These are phyloP conservation scores for Goniozus legneri DNA, from an alignment of 1,140 invertebrate species.

Conservation along the genomic window DNA sequence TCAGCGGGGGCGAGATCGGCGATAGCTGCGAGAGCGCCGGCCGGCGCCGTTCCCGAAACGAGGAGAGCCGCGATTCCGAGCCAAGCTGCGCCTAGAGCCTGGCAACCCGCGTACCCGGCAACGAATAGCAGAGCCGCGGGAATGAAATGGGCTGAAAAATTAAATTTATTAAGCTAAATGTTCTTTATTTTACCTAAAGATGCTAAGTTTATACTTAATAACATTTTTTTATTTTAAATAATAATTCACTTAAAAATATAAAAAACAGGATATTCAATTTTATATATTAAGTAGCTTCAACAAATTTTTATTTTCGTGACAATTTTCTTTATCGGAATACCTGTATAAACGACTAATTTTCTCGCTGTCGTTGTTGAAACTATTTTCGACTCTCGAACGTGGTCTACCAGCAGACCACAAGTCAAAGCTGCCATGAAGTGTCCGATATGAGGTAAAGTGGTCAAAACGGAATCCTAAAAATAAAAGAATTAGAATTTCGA, in stretches of 20 bases:
- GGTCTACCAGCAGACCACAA: conserved; percentile 59
- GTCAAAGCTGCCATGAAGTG: conserved; percentile 60
- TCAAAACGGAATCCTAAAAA: conserved; percentile 56
- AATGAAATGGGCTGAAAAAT: conserved; percentile 55
- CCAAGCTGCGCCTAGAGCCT: conserved; percentile 59
- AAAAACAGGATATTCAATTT: no score
- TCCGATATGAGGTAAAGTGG: conserved; percentile 58
- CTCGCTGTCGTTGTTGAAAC: conserved; percentile 60
- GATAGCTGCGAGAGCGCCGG: conserved; percentile 58
- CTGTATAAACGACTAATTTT: conserved; percentile 60
- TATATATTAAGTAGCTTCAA: not conserved
- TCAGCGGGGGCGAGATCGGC: conserved; percentile 58
- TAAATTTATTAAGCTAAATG: no score
- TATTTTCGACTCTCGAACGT: conserved; percentile 55
- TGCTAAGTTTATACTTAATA: no score
- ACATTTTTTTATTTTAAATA: no score
- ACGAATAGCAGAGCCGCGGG: conserved; percentile 61
- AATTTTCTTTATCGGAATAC: conserved; percentile 29
- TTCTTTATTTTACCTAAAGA: no score
- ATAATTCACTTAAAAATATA: no score
- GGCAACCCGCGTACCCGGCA: conserved; percentile 59
- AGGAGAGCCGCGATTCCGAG: conserved; percentile 58
- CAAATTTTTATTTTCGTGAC: not conserved
- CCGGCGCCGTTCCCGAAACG: conserved; percentile 58
- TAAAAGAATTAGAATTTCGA: not conserved